Evolutionary conservation across 2,113 vertebrate species (phyloP), one percentile per base, ranked within the genome.

Genomic region (Centropus bengalensis): DNA sequence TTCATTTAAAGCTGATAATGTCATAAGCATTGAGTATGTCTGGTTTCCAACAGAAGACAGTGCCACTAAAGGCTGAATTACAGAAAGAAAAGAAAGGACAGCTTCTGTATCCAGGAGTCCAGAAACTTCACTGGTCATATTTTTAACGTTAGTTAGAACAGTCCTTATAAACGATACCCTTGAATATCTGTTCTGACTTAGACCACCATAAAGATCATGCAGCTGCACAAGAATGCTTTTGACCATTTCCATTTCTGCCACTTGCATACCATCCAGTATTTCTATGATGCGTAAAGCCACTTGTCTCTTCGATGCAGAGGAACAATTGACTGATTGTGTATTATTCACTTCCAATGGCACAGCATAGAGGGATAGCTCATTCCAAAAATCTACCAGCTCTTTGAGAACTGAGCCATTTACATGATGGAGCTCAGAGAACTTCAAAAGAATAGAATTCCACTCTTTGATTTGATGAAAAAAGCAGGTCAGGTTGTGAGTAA

Each of bases 391-490:
- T 21, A 91, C 33, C 9, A 97, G 56, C 12, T 83, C 76, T 64
- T 91, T 79, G 33, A 95, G 44, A 78, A 95, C 67, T 4, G 88
- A 79, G 6, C 10, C 71, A 33, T 96, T 88, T 23, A 86, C 5
- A 5, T 73, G 91, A 42, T 32, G 76, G 17, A 94, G 59, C 18
- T 91, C 91, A 49, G 94, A 94, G 69, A 97, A 77, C 12, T 96
- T 94, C 30, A 95, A 55, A 71, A 98, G 40, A 42, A 98, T 49
- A 26, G 89, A 93, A 64, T 79, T 96, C 98, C 97, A 98, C 68
- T 96, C 94, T 60, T 74, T 92, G 12, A 97, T 54, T 8, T 93
- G 94, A 64, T 32, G 75, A 76, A 97, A 85, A 27, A 75, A 88
- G 42, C 98, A 98, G 76, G 89, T 89, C 32, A 96, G 21, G 80